A percentile compares a stretch with the other conserved stretches of the same genome.
Evolutionary conservation across 2,113 vertebrate genomes (phyloP).

Genomic region (Campylomormyrus tamandua): DNA sequence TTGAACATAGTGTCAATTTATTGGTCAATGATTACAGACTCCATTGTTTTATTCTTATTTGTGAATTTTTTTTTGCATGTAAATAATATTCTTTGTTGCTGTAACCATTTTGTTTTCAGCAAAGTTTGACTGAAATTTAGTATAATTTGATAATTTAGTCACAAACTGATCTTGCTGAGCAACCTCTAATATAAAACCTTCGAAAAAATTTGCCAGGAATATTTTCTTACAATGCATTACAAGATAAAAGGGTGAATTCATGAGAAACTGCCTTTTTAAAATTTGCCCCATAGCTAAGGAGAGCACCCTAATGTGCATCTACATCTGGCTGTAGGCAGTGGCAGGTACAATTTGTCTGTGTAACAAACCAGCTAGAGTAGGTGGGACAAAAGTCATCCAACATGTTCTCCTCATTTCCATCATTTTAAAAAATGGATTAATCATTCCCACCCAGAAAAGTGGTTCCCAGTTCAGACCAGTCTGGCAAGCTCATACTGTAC

Average conservation of each 20-base stretch:
- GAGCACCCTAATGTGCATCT: not conserved
- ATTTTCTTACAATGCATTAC: not conserved
- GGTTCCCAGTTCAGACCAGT: not conserved
- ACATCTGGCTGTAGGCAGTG: not conserved
- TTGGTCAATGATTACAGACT: too few species aligned
- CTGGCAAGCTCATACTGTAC: not conserved
- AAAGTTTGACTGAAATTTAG: too few species aligned
- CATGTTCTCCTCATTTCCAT: not conserved
- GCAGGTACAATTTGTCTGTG: not conserved
- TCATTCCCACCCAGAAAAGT: not conserved
- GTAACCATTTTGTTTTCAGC: too few species aligned
- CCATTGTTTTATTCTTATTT: too few species aligned
- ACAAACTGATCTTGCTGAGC: too few species aligned
- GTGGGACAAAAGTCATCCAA: not conserved
- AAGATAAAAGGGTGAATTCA: not conserved
- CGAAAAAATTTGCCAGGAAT: not conserved
- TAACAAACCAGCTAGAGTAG: not conserved
- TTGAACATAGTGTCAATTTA: too few species aligned
- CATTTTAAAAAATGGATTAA: not conserved
- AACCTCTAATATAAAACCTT: not conserved
- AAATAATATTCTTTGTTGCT: too few species aligned
- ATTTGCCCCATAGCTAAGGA: not conserved
- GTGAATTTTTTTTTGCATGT: too few species aligned
- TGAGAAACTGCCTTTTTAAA: not conserved
- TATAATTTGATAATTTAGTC: too few species aligned